Base-by-base conservation (phyloP, 1,140 invertebrate genomes). In the Drosophila pandora region DNA sequence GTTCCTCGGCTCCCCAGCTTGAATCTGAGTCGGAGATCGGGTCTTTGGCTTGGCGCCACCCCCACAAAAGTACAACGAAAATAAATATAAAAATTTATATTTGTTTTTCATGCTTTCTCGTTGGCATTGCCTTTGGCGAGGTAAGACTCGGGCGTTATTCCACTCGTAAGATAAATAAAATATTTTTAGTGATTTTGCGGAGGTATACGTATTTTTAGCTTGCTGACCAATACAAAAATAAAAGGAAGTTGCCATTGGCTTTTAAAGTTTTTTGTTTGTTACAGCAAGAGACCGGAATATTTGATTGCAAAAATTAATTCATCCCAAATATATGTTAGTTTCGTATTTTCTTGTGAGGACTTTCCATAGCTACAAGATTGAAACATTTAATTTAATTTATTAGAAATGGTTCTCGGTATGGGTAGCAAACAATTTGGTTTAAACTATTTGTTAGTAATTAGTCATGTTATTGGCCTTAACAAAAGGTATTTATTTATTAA, bases 21-120 rank as follows among this genome's bases (percentile, higher is more conserved):
- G 34, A 37, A 10, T 37, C 34, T 23, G 41, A 43, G 41, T 37
- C 13, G 2, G 48, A 34, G 17, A 61, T 59, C 25, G 47, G 6
- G 57, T 47, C 43, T 69, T 64, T 78, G 34, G 69, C 34, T 67
- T 67, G 73, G 82, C 81, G 77, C 81, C 81, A 81, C 81, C 81
- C 81, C 73, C 81, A 74, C 76, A 73, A 59, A 55, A 54, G 67
- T 34, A 55, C 45, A 76, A 76, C 43, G 49, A 41, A 76, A 69
- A 76, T 54, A 70, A 58, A 62, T 62, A 73, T 53, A 61, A 54
- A 73, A 62, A 34, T 73, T 55, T 62, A 73, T 62, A 87, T 87
- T 84, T 84, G 60, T 63, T 81, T 81, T 87, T 87, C 63, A 70
- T 74, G 68, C 82, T 87, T 84, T 84, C 73, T 63, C 52, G 68